A percentile compares a stretch with the other conserved stretches of the same genome.
These are phyloP conservation scores for Calephelis nemesis DNA, from an alignment of 1,140 invertebrate genomes.

Conservation along the genomic window DNA sequence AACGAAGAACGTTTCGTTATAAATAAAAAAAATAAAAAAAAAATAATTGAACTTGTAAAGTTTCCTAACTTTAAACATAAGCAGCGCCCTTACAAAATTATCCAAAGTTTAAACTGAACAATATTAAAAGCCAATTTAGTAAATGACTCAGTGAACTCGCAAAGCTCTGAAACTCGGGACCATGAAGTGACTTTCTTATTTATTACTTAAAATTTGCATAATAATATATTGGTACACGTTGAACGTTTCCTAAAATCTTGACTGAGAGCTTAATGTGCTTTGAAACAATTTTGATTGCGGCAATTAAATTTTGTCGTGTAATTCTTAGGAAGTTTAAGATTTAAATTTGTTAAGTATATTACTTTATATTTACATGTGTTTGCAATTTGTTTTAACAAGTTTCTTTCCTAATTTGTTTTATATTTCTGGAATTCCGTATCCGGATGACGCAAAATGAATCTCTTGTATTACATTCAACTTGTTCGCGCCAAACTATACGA, in stretches of 20 bases:
- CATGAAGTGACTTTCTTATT: slow-evolving; percentile 10
- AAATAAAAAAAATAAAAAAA: no score
- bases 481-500: no score
- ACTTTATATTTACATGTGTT: no score
- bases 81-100: not conserved
- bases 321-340: no score
- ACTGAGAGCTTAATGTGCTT: not conserved
- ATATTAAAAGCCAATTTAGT: slow-evolving; percentile 13
- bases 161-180: not conserved
- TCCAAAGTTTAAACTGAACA: slow-evolving; percentile 5
- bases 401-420: no score
- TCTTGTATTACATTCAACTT: no score
- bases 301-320: not conserved
- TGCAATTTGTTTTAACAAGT: no score
- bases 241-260: not conserved
- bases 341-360: no score
- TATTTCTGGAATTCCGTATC: no score
- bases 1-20: no score
- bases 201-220: slow-evolving; percentile 10
- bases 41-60: no score
- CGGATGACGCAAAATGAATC: no score
- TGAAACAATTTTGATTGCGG: not conserved
- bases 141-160: slow-evolving; percentile 1
- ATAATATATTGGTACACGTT: slow-evolving; percentile 4
- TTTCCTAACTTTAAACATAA: not conserved